Percentiles rank a stretch among this genome's conserved stretches.
Evolutionary conservation across 2,888 invertebrate species (phyloP).

Genomic region (Aromia moschata): DNA sequence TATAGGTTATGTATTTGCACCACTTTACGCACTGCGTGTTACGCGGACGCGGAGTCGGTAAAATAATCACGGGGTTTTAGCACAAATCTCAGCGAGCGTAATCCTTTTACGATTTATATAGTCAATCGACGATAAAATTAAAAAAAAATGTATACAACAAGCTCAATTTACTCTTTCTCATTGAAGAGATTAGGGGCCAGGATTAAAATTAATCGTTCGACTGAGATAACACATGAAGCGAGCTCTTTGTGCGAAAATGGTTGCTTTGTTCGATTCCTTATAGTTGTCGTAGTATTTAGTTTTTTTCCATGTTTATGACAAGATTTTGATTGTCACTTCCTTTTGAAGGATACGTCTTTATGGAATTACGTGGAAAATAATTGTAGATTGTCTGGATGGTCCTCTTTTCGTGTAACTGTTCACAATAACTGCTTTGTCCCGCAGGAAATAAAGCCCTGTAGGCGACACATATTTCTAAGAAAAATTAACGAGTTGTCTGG

Average conservation of each 20-base stretch:
- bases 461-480: too few relatives aligned
- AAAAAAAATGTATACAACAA: slow-evolving; percentile 5
- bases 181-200: not conserved
- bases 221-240: not conserved
- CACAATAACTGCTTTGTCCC: too few relatives aligned
- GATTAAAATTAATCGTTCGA: not conserved
- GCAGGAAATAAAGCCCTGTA: too few relatives aligned
- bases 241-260: not conserved
- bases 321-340: too few relatives aligned
- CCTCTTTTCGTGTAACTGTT: too few relatives aligned
- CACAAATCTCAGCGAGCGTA: slow-evolving; percentile 13
- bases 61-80: slow-evolving; percentile 1
- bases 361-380: too few relatives aligned
- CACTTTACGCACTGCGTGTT: not conserved
- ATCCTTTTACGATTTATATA: slow-evolving; percentile 10
- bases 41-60: not conserved
- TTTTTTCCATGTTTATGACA: not conserved
- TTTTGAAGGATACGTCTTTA: too few relatives aligned
- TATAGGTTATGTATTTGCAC: too few relatives aligned
- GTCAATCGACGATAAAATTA: slow-evolving; percentile 9
- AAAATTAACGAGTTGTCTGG: too few relatives aligned
- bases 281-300: not conserved
- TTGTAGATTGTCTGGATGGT: too few relatives aligned
- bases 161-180: not conserved
- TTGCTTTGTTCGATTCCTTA: not conserved